Evolutionary conservation across 2,797 vertebrate genomes (phyloP), one percentile per base, ranked within the genome.

Genomic region (Orientallactaga sibirica): DNA sequence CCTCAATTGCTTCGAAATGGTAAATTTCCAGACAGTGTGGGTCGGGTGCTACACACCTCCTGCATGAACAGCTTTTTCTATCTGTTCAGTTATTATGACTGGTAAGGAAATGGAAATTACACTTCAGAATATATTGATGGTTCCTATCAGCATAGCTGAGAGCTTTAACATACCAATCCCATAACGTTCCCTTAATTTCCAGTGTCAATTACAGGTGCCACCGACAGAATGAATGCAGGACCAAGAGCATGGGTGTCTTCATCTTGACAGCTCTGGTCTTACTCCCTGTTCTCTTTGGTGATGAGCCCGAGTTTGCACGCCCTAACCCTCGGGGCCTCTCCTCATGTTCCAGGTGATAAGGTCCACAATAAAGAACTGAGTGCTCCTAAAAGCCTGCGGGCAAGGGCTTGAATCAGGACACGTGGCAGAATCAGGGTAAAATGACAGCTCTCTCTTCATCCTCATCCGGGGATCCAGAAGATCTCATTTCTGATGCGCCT

Each of bases 61-160:
- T 91, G 67, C 81, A 83, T 92, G 93, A 96, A 85, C 92, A 92
- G 94, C 91, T 87, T 94, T 88, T 93, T 96, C 92, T 95, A 94
- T 93, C 61, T 88, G 66, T 94, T 95, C 93, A 95, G 76, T 96
- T 93, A 96, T 96, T 95, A 94, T 95, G 90, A 91, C 90, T 94
- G 87, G 78, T 85, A 83, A 97, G 74, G 37, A 86, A 94, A 79
- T 93, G 48, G 95, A 97, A 92, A 96, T 96, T 96, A 91, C 27
- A 90, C 94, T 91, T 95, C 77, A 92, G 67, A 96, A 91, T 85
- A 82, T 86, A 88, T 91, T 64, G 48, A 86, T 68, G 83, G 86
- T 74, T 95, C 86, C 92, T 94, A 95, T 94, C 92, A 92, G 52
- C 86, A 67, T 73, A 41, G 68, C 88, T 90, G 90, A 94, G 77